Evolutionary conservation across 2,113 vertebrate species (phyloP).

Genomic region (Colossoma macropomum): DNA sequence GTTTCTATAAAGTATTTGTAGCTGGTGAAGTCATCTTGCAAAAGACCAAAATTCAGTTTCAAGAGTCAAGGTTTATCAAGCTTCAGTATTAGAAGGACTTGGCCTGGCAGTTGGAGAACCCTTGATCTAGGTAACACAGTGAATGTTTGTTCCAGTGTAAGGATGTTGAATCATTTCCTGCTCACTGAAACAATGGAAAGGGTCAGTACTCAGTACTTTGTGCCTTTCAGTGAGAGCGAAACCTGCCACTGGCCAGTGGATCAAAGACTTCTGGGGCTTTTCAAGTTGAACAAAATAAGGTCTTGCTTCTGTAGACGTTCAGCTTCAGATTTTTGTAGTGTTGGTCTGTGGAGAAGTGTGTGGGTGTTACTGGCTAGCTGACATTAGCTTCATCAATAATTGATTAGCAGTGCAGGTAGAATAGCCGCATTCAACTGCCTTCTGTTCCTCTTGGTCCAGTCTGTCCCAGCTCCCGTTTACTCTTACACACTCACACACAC

Average conservation of each 20-base stretch:
- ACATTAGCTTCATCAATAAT: conserved; percentile 49
- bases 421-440: conserved; percentile 17
- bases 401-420: conserved; percentile 41
- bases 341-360: not conserved
- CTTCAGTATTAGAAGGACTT: not conserved
- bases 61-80: not conserved
- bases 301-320: not conserved
- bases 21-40: too few relatives aligned
- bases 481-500: not conserved
- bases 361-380: conserved; percentile 13
- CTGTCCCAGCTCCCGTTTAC: conserved; percentile 15
- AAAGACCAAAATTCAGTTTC: not conserved
- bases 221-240: not conserved
- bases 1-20: not conserved
- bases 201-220: not conserved
- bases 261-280: conserved; percentile 1
- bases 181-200: conserved; percentile 32
- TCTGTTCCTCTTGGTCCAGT: not conserved
- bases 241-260: not conserved
- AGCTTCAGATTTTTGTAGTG: not conserved
- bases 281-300: not conserved
- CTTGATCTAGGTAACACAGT: not conserved
- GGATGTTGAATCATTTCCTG: conserved; percentile 42
- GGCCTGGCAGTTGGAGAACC: not conserved
- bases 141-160: conserved; percentile 20